Evolutionary conservation across 2,113 vertebrate genomes (phyloP).

Genomic region (Campylomormyrus numenius): DNA sequence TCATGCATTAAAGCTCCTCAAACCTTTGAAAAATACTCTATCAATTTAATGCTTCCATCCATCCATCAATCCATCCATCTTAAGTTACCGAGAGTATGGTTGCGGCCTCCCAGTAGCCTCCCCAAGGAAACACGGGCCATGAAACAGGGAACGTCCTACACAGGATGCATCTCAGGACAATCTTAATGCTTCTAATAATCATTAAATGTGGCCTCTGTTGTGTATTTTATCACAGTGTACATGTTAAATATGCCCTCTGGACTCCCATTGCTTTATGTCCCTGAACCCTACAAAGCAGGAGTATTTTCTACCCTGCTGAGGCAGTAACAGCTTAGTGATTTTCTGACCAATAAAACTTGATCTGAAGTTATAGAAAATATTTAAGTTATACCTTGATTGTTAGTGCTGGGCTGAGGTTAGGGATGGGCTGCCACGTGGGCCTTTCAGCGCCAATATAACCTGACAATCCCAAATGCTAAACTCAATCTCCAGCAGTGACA

Average conservation of each 20-base stretch:
- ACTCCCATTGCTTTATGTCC: neutral
- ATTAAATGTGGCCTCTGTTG: neutral
- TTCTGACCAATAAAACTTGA: constrained; percentile 1
- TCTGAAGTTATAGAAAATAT: constrained; percentile 2
- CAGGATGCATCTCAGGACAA: neutral
- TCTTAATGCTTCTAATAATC: neutral
- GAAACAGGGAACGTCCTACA: neutral
- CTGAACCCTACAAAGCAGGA: neutral
- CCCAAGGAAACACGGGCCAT: neutral
- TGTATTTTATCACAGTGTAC: neutral
- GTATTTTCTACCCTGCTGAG: constrained; percentile 32
- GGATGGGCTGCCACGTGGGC: neutral
- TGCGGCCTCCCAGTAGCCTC: neutral
- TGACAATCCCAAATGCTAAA: neutral
- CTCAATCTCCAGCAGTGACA: neutral
- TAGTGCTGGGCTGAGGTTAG: neutral
- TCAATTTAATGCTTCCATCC: neutral
- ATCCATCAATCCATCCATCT: neutral
- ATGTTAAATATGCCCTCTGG: neutral
- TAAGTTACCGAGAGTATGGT: neutral
- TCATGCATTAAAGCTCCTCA: neutral
- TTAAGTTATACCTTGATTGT: neutral
- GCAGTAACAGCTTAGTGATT: constrained; percentile 5
- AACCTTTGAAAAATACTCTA: neutral
- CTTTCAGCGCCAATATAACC: neutral